Conservation (phyloP, 2,113 vertebrate genomes). For the Perca fluviatilis region DNA sequence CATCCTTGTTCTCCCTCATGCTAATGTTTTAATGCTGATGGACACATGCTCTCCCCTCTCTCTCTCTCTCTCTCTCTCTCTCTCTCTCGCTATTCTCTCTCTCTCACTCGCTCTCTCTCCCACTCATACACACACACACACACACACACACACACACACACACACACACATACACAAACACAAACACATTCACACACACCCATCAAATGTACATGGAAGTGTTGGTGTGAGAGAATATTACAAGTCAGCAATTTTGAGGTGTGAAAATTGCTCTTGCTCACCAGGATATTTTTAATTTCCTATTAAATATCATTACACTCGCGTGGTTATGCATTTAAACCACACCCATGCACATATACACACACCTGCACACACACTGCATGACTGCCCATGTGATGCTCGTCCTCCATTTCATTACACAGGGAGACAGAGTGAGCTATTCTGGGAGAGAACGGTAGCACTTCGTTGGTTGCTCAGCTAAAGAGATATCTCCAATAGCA, state of each 20-base stretch:
- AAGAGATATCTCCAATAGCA: constrained; percentile 78
- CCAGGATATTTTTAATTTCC: constrained; percentile 68
- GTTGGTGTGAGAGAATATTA: constrained; percentile 49
- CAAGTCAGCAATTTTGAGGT: constrained; percentile 68
- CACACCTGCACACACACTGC: constrained; percentile 19
- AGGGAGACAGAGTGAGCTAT: constrained; percentile 64
- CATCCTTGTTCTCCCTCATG: constrained; percentile 4
- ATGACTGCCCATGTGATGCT: constrained; percentile 68
- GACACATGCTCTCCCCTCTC: background rate
- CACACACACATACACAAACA: background rate
- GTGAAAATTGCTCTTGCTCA: constrained; percentile 66
- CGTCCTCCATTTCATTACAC: constrained; percentile 70
- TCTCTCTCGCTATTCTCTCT: background rate
- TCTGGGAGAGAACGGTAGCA: constrained; percentile 71
- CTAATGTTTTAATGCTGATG: constrained; percentile 16
- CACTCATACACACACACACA: background rate
- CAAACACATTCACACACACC: background rate
- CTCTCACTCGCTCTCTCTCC: background rate
- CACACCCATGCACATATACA: constrained; percentile 11
- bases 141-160: background rate
- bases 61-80: background rate
- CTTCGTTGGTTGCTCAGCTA: constrained; percentile 67
- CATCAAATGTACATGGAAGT: constrained; percentile 24
- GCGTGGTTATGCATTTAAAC: constrained; percentile 41
- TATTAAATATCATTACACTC: constrained; percentile 64